Percentiles rank a stretch among this genome's conserved stretches.
These are phyloP conservation scores for Augiades crinisus DNA, from an alignment of 2,888 invertebrate species.

Conservation along the genomic window DNA sequence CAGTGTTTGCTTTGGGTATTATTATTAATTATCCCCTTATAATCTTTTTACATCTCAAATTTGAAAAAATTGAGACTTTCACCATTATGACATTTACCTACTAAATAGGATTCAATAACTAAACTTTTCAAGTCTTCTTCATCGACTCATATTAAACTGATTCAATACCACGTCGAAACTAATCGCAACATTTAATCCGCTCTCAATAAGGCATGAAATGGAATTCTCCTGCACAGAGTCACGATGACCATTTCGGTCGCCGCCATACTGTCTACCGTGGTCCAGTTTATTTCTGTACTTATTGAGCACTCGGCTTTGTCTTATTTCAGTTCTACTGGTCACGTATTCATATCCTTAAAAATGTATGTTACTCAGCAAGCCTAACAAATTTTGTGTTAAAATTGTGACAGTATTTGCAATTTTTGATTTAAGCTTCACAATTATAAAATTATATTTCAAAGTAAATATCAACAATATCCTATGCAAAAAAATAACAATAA, in stretches of 20 bases:
- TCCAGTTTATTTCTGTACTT: constrained; percentile 48
- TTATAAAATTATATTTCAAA: too few relatives aligned
- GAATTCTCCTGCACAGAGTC: constrained; percentile 10
- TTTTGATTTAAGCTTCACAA: too few relatives aligned
- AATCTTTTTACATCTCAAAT: not conserved
- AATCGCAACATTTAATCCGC: not conserved
- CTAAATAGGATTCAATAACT: not conserved
- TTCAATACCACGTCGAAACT: not conserved
- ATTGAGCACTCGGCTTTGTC: constrained; percentile 18
- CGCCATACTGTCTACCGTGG: constrained; percentile 50
- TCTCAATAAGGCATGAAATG: constrained; percentile 16
- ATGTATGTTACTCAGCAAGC: not conserved
- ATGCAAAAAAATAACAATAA: too few relatives aligned
- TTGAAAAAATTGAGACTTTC: not conserved
- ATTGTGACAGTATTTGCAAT: too few relatives aligned
- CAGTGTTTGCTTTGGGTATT: too few relatives aligned
- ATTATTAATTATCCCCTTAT: too few relatives aligned
- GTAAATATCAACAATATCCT: too few relatives aligned
- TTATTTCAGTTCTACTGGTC: not conserved
- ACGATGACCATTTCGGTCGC: constrained; percentile 47
- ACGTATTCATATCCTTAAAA: not conserved
- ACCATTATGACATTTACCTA: not conserved
- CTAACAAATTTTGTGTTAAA: too few relatives aligned
- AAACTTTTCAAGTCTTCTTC: too few relatives aligned
- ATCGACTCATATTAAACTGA: not conserved